phyloP scores from a whole-genome alignment of 2,113 vertebrate species.

The Tragelaphus strepsiceros region DNA sequence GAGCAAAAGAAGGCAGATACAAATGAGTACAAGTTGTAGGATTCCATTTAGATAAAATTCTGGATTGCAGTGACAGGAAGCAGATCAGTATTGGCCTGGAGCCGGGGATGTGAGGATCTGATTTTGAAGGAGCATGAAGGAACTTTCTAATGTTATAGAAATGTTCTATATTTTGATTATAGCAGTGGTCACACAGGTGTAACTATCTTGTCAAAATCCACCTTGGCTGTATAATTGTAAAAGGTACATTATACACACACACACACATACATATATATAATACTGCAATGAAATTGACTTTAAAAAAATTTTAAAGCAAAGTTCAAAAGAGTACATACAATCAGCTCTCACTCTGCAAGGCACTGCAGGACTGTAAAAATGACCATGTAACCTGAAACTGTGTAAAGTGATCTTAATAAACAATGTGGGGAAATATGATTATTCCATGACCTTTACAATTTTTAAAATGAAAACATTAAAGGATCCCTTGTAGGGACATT shows the following conservation, averaged over 20 bases:
- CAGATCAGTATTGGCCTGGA: neutral
- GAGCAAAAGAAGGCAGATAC: neutral
- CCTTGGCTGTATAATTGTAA: neutral
- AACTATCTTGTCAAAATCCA: slow-evolving; percentile 10
- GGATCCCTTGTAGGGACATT: neutral
- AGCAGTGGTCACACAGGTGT: neutral
- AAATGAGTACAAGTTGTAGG: neutral
- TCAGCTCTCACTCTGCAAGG: neutral
- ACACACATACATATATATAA: neutral
- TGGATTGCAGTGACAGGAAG: slow-evolving; percentile 28
- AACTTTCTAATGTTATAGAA: slow-evolving; percentile 40
- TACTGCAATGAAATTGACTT: neutral
- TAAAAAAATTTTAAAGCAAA: neutral
- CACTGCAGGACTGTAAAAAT: neutral
- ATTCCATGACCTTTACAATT: neutral
- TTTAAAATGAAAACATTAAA: slow-evolving; percentile 4
- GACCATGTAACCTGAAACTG: neutral
- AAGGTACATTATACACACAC: neutral
- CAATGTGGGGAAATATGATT: neutral
- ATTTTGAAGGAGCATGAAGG: neutral
- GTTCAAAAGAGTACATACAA: neutral
- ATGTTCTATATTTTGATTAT: neutral
- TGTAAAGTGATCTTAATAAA: slow-evolving; percentile 19
- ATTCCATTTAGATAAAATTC: slow-evolving; percentile 25
- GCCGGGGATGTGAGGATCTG: neutral